These are phyloP conservation scores for Oncopodura yosiiana DNA, from an alignment of 1,140 invertebrate species.

Conservation along the genomic window DNA sequence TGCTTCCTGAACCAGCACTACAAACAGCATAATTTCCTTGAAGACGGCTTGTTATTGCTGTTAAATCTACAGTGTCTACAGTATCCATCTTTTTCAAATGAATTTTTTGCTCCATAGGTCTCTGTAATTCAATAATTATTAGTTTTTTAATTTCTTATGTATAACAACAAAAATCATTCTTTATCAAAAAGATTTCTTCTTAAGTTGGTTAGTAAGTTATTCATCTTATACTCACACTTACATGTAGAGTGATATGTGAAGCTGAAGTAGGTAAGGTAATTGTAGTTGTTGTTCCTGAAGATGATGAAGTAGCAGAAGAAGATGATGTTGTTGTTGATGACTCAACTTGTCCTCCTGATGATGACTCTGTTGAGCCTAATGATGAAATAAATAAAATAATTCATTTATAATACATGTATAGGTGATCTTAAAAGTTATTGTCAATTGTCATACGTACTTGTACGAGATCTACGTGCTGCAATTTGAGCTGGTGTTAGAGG, in stretches of 20 bases:
- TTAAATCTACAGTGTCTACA: constrained; percentile 22
- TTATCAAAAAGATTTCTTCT: neutral
- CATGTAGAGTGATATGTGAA: constrained; percentile 21
- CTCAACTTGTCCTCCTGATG: too few relatives aligned
- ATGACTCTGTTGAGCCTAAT: too few relatives aligned
- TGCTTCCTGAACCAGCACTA: constrained; percentile 18
- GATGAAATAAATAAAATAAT: too few relatives aligned
- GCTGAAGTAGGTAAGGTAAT: constrained; percentile 10
- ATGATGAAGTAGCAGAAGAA: neutral
- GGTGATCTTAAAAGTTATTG: too few relatives aligned
- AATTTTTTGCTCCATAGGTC: constrained; percentile 28
- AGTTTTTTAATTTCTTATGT: neutral
- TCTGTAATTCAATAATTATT: neutral
- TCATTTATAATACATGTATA: neutral
- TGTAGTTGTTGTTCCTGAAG: neutral
- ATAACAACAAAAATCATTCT: neutral
- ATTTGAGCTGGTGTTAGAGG: constrained; percentile 25
- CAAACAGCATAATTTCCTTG: constrained; percentile 26
- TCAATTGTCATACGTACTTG: constrained; percentile 3
- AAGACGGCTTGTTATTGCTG: constrained; percentile 23
- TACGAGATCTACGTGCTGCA: constrained; percentile 24
- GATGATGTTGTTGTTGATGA: neutral
- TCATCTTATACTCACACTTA: constrained; percentile 1
- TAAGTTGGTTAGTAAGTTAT: neutral
- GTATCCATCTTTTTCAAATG: constrained; percentile 22